phyloP scores from a whole-genome alignment of 2,888 invertebrate species.

The Hoplodrina blanda region DNA sequence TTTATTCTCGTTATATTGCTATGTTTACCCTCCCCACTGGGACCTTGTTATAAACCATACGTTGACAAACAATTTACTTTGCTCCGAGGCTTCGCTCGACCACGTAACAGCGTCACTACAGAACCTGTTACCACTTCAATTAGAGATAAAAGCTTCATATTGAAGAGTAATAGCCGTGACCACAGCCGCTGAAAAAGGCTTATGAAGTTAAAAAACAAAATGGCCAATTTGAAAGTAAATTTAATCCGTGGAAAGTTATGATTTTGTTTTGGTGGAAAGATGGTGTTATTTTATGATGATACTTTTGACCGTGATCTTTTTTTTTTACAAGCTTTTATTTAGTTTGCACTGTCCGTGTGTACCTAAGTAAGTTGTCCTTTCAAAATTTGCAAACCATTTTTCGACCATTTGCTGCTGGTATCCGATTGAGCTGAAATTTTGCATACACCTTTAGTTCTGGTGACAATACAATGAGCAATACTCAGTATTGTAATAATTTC shows the following conservation, averaged over 20 bases:
- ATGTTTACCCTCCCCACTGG: neutral
- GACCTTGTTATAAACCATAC: conserved; percentile 21
- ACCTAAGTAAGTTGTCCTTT: too few relatives aligned
- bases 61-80: conserved; percentile 18
- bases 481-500: too few relatives aligned
- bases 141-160: conserved; percentile 53
- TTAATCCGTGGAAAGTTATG: neutral
- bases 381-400: too few relatives aligned
- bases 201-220: conserved; percentile 23
- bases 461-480: too few relatives aligned
- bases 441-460: too few relatives aligned
- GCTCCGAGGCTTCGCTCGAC: conserved; percentile 9
- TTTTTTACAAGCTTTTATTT: too few relatives aligned
- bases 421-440: too few relatives aligned
- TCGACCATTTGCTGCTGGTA: too few relatives aligned
- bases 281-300: neutral
- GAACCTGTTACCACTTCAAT: conserved; percentile 47
- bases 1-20: too few relatives aligned
- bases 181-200: conserved; percentile 16
- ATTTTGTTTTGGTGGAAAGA: conserved; percentile 13
- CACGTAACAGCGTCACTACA: neutral
- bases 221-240: conserved; percentile 10
- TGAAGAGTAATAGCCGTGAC: conserved; percentile 17
- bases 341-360: too few relatives aligned
- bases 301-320: too few relatives aligned